phyloP scores from a whole-genome alignment of 2,113 vertebrate species.

The Sinosuthora webbiana region DNA sequence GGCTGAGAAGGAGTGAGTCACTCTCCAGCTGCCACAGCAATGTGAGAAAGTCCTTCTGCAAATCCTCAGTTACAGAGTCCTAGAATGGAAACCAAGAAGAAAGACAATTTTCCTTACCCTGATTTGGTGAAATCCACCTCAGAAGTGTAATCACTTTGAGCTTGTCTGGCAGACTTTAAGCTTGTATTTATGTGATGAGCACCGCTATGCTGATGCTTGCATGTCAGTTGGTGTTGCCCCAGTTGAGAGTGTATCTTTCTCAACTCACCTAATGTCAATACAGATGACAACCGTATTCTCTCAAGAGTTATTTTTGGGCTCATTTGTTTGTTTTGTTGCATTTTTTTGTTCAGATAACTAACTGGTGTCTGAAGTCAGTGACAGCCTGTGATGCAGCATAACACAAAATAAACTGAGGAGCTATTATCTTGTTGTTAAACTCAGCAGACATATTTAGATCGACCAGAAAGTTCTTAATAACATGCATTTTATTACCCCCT shows the following conservation, averaged over 20 bases:
- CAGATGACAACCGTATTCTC: not conserved
- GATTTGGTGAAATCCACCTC: not conserved
- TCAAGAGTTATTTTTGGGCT: not conserved
- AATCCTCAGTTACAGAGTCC: not conserved
- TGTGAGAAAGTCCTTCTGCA: not conserved
- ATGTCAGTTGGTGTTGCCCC: rapidly evolving
- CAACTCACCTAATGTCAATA: not conserved
- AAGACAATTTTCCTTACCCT: not conserved
- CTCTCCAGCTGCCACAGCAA: not conserved
- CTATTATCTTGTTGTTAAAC: not conserved
- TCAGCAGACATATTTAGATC: not conserved
- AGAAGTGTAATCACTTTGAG: not conserved
- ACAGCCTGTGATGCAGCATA: not conserved
- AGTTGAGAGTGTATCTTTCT: not conserved
- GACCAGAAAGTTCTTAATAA: not conserved
- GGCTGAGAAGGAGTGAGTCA: not conserved
- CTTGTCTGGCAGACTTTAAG: not conserved
- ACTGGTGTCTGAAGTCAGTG: not conserved
- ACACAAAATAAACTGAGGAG: not conserved
- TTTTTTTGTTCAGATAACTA: not conserved
- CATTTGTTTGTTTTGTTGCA: not conserved
- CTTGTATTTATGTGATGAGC: not conserved
- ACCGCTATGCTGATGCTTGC: not conserved
- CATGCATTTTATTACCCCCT: not conserved
- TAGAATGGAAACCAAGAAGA: not conserved